Evolutionary conservation across 2,113 vertebrate species (phyloP).

Genomic region (Balaenoptera acutorostrata): DNA sequence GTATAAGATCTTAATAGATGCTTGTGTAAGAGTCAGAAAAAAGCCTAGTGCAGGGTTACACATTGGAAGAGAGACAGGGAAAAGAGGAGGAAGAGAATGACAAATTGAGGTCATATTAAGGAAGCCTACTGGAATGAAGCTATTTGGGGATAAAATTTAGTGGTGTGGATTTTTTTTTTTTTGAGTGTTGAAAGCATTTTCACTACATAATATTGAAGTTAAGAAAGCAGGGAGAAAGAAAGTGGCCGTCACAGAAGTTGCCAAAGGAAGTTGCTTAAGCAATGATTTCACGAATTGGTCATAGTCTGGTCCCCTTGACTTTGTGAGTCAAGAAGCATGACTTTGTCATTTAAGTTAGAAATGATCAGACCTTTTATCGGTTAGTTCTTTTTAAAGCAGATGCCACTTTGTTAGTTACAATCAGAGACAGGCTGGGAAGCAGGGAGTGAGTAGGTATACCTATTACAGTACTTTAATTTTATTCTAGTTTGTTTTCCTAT

Average conservation of each 20-base stretch:
- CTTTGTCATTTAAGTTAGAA: neutral
- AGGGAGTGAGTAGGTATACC: neutral
- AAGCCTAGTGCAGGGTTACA: neutral
- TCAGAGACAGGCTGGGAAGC: neutral
- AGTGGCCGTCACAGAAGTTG: neutral
- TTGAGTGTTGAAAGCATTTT: neutral
- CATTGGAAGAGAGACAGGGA: neutral
- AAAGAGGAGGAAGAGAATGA: neutral
- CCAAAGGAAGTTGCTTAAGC: neutral
- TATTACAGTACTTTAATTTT: neutral
- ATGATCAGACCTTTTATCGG: neutral
- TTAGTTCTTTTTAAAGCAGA: neutral
- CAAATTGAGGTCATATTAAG: neutral
- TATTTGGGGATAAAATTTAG: slow-evolving; percentile 6
- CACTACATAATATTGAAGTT: neutral
- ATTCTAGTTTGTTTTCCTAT: neutral
- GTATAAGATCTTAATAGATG: neutral
- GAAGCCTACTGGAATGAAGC: neutral
- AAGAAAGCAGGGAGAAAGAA: neutral
- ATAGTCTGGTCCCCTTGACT: neutral
- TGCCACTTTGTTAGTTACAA: neutral
- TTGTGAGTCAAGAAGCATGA: neutral
- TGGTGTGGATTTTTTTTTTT: neutral
- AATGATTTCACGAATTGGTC: neutral
- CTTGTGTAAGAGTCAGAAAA: neutral